Base-by-base conservation (phyloP, 2,113 vertebrate species). In the Calidris pygmaea region DNA sequence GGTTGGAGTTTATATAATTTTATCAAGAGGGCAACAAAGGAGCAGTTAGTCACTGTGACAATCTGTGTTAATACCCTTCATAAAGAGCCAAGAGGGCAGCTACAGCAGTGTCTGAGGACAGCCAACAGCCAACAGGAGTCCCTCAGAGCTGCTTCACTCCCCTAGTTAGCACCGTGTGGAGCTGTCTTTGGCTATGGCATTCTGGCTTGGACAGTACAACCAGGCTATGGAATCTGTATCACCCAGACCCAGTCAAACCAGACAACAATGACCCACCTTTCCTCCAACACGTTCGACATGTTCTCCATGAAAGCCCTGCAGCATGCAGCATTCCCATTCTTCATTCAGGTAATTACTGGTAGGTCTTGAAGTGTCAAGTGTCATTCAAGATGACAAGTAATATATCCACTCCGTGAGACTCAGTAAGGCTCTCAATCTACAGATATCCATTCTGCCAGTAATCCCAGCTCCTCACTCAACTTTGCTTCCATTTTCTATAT, bases 261-360 rank as follows among this genome's bases (percentile, higher is more conserved):
- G n/a, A 19, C 29, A 50, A 22, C 37, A 55, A 23, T 23, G 43
- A 55, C 27, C 11, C 4, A 1, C 8, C 50, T 71, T 87, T n/a
- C 22, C 41, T 41, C 6, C 27, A 30, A 12, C 9, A 53, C 0
- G 1, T 5, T 8, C 37, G 32, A 27, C 12, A 30, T 6, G 20
- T 10, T 78, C 27, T 85, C 3, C 52, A 53, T 29, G 2, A 76
- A 47, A 45, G 56, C 13, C 24, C 37, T 21, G 27, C 24, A 45
- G 50, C 29, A 62, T 22, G 24, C 30, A 91, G 21, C 27, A 55
- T 79, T 85, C 27, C 34, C 21, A 30, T 75, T 83, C 56, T 62
- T 83, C 37, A 20, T 67, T 39, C 37, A 45, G 12, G 8, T 34
- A 82, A 24, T 73, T 68, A 34, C 32, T 59, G 24, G 9, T 60